Evolutionary conservation across 2,113 vertebrate genomes (phyloP).

Genomic region (Naja naja): DNA sequence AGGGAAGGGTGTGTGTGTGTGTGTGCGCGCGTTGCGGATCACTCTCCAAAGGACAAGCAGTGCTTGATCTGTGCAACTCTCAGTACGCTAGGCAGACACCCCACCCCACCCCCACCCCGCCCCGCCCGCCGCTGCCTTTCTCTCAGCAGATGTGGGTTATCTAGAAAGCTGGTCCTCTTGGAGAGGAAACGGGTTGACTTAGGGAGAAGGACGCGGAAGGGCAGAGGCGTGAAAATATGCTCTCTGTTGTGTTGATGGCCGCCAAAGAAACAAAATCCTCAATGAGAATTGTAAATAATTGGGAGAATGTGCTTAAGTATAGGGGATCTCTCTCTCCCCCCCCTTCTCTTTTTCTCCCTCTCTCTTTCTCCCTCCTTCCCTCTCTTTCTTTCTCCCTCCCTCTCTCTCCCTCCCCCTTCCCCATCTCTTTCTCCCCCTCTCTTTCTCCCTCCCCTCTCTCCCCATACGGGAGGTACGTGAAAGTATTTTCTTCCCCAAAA

Average conservation of each 20-base stretch:
- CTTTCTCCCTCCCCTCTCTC: too few species aligned
- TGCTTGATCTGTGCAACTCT: slow-evolving; percentile 13
- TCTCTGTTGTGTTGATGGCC: neutral
- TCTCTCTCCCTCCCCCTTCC: too few species aligned
- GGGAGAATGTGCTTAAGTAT: neutral
- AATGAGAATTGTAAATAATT: slow-evolving; percentile 23
- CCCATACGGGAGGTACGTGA: neutral
- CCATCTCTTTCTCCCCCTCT: too few species aligned
- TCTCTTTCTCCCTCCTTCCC: too few species aligned
- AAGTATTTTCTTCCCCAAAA: neutral
- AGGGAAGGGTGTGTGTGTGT: neutral
- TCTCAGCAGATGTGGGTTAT: slow-evolving; percentile 11
- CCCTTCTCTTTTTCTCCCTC: too few species aligned
- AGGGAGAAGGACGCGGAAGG: slow-evolving; percentile 6
- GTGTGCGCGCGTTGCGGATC: neutral
- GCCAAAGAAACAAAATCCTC: neutral
- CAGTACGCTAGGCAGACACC: neutral
- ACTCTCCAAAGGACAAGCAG: slow-evolving; percentile 2
- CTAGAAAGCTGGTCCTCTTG: slow-evolving; percentile 12
- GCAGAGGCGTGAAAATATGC: neutral
- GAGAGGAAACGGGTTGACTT: neutral
- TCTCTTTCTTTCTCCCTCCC: too few species aligned
- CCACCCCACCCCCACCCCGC: neutral
- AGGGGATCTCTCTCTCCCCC: neutral
- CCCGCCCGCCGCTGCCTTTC: neutral